Conservation (phyloP, 1,140 invertebrate species). For the Heliconius hewitsoni region DNA sequence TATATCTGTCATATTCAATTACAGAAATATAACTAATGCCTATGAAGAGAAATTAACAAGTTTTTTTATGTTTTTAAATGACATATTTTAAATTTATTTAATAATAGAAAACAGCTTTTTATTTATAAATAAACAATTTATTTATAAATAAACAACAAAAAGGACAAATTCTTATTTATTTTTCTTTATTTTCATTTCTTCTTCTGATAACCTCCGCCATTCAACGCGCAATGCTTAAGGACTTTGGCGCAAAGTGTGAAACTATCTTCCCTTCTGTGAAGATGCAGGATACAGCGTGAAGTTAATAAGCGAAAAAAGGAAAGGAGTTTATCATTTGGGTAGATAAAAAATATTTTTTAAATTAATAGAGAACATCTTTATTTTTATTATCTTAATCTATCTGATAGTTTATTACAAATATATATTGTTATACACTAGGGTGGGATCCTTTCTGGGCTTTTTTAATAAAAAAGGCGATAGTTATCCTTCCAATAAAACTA, state of each 20-base stretch:
- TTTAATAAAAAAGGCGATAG: constrained; percentile 45
- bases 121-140: not conserved
- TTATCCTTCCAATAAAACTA: constrained; percentile 43
- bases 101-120: not conserved
- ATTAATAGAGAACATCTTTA: constrained; percentile 66
- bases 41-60: too few species aligned
- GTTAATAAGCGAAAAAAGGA: not conserved
- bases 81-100: too few species aligned
- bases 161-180: too few species aligned
- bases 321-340: not conserved
- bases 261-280: too few species aligned
- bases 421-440: constrained; percentile 58
- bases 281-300: not conserved
- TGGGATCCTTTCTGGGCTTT: constrained; percentile 63
- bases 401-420: constrained; percentile 56
- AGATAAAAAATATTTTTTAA: constrained; percentile 11
- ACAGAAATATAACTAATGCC: too few species aligned
- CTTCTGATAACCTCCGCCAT: too few species aligned
- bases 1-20: too few species aligned
- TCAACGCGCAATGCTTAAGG: too few species aligned
- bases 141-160: too few species aligned
- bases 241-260: too few species aligned
- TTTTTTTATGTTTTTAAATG: not conserved
- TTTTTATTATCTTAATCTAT: constrained; percentile 54
- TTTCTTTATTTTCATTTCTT: too few species aligned